A percentile compares a stretch with the other conserved stretches of the same genome.
Conservation (phyloP, 1,140 invertebrate species). For the Chymomyza costata region DNA sequence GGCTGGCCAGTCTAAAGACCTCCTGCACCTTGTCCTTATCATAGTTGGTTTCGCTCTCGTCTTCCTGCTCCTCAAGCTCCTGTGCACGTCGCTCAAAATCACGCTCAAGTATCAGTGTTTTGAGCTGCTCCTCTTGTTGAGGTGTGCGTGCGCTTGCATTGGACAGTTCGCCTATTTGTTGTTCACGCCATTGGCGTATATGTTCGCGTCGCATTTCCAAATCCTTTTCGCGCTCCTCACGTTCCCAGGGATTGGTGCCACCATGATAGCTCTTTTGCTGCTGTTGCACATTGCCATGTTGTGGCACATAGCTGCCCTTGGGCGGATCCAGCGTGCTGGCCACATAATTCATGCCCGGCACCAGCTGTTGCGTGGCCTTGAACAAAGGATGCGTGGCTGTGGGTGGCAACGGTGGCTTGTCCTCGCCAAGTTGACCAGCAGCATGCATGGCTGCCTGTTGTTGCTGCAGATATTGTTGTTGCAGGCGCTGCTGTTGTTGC, state of each 20-base stretch:
- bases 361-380: conserved; percentile 79
- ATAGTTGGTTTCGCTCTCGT: conserved; percentile 82
- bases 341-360: conserved; percentile 67
- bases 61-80: conserved; percentile 84
- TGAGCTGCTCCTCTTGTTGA: conserved; percentile 90
- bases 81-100: conserved; percentile 92
- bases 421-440: conserved; percentile 48
- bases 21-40: conserved; percentile 75
- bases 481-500: conserved; percentile 66
- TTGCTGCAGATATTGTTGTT: conserved; percentile 47
- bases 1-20: conserved; percentile 53
- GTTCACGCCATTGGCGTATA: conserved; percentile 82
- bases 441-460: conserved; percentile 44
- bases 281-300: conserved; percentile 9
- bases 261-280: conserved; percentile 38
- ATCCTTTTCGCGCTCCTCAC: conserved; percentile 90
- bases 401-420: conserved; percentile 83
- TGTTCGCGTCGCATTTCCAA: conserved; percentile 68
- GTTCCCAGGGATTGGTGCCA: conserved; percentile 88
- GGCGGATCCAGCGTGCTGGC: conserved; percentile 84
- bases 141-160: conserved; percentile 81
- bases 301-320: conserved; percentile 83
- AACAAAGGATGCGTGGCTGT: conserved; percentile 85
- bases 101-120: conserved; percentile 88
- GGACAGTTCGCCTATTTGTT: conserved; percentile 87